Evolutionary conservation across 64 coral and sea anemone species (phyloP).

Genomic region (Montipora foliosa): DNA sequence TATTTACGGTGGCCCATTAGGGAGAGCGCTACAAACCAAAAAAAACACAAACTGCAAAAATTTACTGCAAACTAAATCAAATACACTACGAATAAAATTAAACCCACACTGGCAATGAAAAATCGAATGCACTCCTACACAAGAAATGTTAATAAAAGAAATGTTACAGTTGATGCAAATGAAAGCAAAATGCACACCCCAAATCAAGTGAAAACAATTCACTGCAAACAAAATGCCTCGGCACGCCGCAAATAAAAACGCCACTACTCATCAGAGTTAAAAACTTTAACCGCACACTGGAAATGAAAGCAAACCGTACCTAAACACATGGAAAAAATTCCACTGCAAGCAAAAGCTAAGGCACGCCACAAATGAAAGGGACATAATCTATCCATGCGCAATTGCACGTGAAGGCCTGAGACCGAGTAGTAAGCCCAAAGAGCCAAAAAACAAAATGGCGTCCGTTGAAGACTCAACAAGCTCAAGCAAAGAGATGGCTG

Average conservation of each 20-base stretch:
- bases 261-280: background rate
- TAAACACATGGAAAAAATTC: background rate
- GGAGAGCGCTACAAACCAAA: slow-evolving; percentile 14
- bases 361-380: background rate
- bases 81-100: slow-evolving; percentile 42
- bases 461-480: background rate
- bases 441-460: background rate
- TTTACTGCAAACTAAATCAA: slow-evolving; percentile 48
- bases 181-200: background rate
- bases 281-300: background rate
- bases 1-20: slow-evolving; percentile 7
- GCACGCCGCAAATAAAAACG: background rate
- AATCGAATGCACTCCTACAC: slow-evolving; percentile 20
- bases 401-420: slow-evolving; percentile 35
- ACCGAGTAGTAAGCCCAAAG: background rate
- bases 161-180: background rate
- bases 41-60: slow-evolving; percentile 13
- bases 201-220: background rate
- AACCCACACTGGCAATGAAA: slow-evolving; percentile 6
- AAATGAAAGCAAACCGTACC: slow-evolving; percentile 1
- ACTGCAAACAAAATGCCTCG: background rate
- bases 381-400: slow-evolving; percentile 10
- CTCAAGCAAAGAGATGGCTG: background rate
- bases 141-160: background rate
- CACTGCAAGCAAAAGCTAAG: slow-evolving; percentile 24